Base-by-base conservation (phyloP, 2,888 invertebrate species). In the Chrysomela aeneicollis region DNA sequence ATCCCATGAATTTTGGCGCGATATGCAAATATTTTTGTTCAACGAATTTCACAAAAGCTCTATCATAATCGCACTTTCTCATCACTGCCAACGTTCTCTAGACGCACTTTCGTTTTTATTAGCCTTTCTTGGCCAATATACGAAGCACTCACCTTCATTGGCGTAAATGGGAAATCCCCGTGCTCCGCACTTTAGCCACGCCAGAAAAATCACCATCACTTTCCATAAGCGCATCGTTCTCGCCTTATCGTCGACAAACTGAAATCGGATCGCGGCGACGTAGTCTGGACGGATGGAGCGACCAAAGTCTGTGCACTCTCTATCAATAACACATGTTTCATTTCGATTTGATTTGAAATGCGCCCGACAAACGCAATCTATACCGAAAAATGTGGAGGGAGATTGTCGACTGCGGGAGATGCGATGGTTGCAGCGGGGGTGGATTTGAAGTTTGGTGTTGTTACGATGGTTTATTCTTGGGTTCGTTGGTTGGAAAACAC, bases 141-240 rank as follows among this genome's bases (percentile, higher is more conserved):
- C 22, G 5, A 22, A 12, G n/a, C 9, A 46, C 57, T 57, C 26
- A 46, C 57, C 57, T 46, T 57, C 32, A 19, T 46, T 47, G 2
- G 26, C 26, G 22, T 12, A 22, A 4, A 22, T 46, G 8, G 57
- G 26, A 26, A 57, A 26, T 57, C 26, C 57, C 12, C 21, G 3
- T 6, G 26, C 30, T 6, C 8, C 4, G 18, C 21, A 17, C 8
- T 17, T 26, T 3, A 46, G 5, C 22, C 57, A 47, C 26, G 30
- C 18, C 17, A 57, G 37, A 46, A 57, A n/a, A 22, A 57, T 26
- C 15, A 30, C 46, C 1, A 47, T 46, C 57, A 57, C 57, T 57
- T 57, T 57, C 46, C 42, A 26, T 2, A 17, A 46, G 21, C 26
- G 21, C 57, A 57, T 57, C 42, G 42, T 12, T 42, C 37, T 46